These are phyloP conservation scores for Asobara japonica DNA, from an alignment of 1,140 invertebrate species.

Conservation along the genomic window DNA sequence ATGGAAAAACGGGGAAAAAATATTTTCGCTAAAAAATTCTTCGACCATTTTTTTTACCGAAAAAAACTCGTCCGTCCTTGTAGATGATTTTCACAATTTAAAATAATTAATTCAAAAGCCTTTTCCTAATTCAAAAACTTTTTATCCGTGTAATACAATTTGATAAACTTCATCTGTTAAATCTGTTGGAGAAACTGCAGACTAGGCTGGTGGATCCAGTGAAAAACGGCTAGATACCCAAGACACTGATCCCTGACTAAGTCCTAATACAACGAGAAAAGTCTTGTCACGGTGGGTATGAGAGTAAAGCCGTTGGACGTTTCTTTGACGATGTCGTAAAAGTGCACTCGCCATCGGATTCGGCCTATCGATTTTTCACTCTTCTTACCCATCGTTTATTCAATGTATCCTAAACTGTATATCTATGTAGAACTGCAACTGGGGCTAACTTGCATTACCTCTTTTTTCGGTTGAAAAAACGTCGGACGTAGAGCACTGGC, in stretches of 20 bases:
- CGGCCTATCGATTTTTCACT: not conserved
- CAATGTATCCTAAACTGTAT: slow-evolving; percentile 1
- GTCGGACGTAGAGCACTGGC: not conserved
- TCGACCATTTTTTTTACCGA: too few species aligned
- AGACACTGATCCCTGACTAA: slow-evolving; percentile 17
- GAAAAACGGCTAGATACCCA: not conserved
- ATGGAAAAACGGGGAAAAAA: too few species aligned
- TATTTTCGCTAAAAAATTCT: too few species aligned
- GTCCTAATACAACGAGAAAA: not conserved
- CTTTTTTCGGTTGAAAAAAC: not conserved
- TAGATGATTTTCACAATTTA: too few species aligned
- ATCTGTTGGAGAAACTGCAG: not conserved
- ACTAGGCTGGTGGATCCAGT: not conserved
- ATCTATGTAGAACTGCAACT: not conserved
- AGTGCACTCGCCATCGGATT: slow-evolving; percentile 10
- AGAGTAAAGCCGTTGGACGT: slow-evolving; percentile 9
- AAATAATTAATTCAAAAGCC: too few species aligned
- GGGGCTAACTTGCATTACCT: not conserved
- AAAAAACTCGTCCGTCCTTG: too few species aligned
- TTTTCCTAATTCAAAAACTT: too few species aligned
- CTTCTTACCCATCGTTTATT: not conserved
- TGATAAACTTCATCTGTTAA: not conserved
- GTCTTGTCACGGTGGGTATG: not conserved
- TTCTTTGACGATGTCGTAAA: slow-evolving; percentile 27
- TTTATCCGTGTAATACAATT: not conserved